A percentile compares a stretch with the other conserved stretches of the same genome.
Conservation (phyloP, 2,888 invertebrate genomes). For the Agrilus biguttatus region DNA sequence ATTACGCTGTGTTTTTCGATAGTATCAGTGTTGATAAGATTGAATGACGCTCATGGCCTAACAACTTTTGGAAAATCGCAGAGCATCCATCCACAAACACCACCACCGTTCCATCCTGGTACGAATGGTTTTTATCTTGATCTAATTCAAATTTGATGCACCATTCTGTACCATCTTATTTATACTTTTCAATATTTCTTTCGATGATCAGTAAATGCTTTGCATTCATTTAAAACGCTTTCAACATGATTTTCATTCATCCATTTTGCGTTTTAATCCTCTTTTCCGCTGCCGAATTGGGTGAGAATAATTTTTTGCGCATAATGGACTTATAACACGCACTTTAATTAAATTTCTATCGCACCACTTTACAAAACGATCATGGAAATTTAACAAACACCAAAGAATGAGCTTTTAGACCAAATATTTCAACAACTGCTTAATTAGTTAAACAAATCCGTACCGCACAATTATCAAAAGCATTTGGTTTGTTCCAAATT, state of each 20-base stretch:
- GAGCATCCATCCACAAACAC: conserved; percentile 14
- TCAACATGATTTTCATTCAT: background rate
- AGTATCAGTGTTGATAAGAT: conserved; percentile 35
- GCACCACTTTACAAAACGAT: background rate
- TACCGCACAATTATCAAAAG: too few relatives aligned
- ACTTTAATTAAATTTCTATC: background rate
- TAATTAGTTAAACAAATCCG: too few relatives aligned
- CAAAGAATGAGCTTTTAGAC: too few relatives aligned
- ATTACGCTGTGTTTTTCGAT: conserved; percentile 38
- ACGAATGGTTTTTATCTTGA: conserved; percentile 11
- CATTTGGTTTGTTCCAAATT: too few relatives aligned
- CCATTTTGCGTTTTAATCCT: background rate
- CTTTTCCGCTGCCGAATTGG: background rate
- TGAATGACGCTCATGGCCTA: conserved; percentile 31
- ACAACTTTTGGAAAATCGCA: conserved; percentile 31
- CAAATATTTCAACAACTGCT: too few relatives aligned
- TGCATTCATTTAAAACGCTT: background rate
- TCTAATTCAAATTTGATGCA: background rate
- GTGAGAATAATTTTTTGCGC: too few relatives aligned
- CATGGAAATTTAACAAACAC: too few relatives aligned
- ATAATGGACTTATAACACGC: background rate
- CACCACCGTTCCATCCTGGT: conserved; percentile 20
- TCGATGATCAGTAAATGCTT: too few relatives aligned
- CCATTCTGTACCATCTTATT: conserved; percentile 10
- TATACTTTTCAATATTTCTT: too few relatives aligned